Evolutionary conservation across 2,797 vertebrate genomes (phyloP).

Genomic region (Molothrus ater): DNA sequence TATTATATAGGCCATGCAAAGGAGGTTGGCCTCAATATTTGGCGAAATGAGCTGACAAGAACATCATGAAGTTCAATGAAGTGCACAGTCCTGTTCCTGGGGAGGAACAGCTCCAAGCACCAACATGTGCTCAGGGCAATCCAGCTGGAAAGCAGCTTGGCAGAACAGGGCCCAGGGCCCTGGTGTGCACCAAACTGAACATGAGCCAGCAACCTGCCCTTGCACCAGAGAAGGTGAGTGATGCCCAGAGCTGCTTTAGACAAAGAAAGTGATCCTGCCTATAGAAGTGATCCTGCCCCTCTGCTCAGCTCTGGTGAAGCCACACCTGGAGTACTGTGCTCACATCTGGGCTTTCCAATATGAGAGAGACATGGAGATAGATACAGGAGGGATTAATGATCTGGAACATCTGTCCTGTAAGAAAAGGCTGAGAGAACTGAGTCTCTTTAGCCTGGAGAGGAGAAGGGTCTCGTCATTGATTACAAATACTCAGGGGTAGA

Average conservation of each 20-base stretch:
- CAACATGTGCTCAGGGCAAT: neutral
- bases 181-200: neutral
- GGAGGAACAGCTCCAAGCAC: neutral
- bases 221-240: neutral
- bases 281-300: neutral
- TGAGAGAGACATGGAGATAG: neutral
- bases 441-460: neutral
- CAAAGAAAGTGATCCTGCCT: neutral
- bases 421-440: neutral
- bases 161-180: neutral
- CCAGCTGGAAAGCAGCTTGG: neutral
- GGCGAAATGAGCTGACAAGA: neutral
- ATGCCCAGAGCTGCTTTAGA: neutral
- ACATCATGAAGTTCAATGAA: neutral
- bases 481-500: neutral
- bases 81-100: neutral
- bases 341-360: neutral
- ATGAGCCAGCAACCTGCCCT: neutral
- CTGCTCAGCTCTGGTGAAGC: neutral
- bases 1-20: neutral
- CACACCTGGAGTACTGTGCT: neutral
- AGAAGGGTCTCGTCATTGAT: neutral
- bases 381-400: rapidly evolving
- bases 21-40: neutral
- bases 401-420: neutral